These are phyloP conservation scores for Echinarachnius parma DNA, from an alignment of 53 echinoderm and acorn worm species.

Conservation along the genomic window DNA sequence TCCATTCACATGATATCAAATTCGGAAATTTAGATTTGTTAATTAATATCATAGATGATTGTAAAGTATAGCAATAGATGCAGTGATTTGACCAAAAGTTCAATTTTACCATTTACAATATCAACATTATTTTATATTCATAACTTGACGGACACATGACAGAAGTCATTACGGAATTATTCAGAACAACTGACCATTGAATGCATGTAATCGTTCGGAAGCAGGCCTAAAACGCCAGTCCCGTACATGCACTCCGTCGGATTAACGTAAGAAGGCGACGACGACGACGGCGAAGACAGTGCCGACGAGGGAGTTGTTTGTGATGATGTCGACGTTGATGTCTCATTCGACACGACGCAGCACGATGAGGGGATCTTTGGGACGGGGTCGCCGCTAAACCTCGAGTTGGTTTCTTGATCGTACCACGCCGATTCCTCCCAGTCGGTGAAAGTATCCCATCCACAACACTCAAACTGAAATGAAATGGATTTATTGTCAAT, in stretches of 20 bases:
- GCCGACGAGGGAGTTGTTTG: slow-evolving; percentile 4
- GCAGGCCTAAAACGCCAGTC: neutral
- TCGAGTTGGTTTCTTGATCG: neutral
- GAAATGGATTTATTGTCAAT: no score
- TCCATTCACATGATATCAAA: no score
- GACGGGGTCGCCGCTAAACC: neutral
- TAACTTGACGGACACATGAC: no score
- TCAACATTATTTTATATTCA: no score
- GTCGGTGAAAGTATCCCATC: neutral
- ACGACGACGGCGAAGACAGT: slow-evolving; percentile 8
- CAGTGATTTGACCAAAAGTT: no score
- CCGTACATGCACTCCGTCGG: slow-evolving; percentile 18
- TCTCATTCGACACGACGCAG: neutral
- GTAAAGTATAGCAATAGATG: no score
- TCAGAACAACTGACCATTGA: slow-evolving; percentile 29
- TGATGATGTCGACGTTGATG: slow-evolving; percentile 11
- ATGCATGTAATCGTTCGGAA: slow-evolving; percentile 33
- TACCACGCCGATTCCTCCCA: slow-evolving; percentile 14
- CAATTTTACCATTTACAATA: no score
- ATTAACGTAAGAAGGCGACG: neutral
- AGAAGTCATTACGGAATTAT: no score
- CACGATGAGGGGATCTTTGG: slow-evolving; percentile 10
- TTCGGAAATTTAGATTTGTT: no score
- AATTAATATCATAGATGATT: no score
- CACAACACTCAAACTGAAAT: slow-evolving; percentile 29